phyloP scores from a whole-genome alignment of 1,140 invertebrate species.

The Lethrus apterus region DNA sequence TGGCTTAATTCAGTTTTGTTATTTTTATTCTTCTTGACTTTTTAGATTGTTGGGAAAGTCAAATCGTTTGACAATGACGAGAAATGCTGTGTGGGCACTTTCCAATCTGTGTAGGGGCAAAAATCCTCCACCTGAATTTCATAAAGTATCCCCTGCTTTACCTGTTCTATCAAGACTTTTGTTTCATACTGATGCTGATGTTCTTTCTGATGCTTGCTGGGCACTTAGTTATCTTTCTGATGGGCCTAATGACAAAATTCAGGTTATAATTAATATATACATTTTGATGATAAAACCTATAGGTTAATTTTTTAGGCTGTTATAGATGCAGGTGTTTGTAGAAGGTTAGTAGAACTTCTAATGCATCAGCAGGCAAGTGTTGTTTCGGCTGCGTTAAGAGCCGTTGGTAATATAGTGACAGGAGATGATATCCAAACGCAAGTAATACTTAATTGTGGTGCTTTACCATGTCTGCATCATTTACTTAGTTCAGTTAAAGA shows the following conservation, averaged over 20 bases:
- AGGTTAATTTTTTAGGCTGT: constrained; percentile 66
- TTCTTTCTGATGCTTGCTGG: constrained; percentile 94
- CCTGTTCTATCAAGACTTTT: constrained; percentile 81
- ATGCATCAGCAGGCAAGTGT: constrained; percentile 87
- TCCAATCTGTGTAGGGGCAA: constrained; percentile 96
- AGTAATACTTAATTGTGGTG: constrained; percentile 85
- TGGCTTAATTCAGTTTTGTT: not conserved
- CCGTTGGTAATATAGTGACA: constrained; percentile 97
- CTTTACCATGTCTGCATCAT: constrained; percentile 76
- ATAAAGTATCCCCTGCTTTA: constrained; percentile 75
- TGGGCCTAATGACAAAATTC: constrained; percentile 97
- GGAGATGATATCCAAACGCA: constrained; percentile 97
- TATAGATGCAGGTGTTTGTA: constrained; percentile 92
- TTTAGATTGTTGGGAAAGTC: constrained; percentile 75
- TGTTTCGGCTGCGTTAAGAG: constrained; percentile 89
- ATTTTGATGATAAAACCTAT: too few species aligned
- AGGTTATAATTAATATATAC: constrained; percentile 44
- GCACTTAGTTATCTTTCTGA: constrained; percentile 90
- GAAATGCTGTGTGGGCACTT: constrained; percentile 96
- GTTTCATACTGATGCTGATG: constrained; percentile 85
- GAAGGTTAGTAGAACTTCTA: constrained; percentile 87
- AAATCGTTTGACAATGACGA: constrained; percentile 80
- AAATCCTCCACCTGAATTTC: constrained; percentile 91
- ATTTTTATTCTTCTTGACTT: constrained; percentile 18
- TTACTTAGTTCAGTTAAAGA: constrained; percentile 76